Evolutionary conservation across 2,888 invertebrate genomes (phyloP).

Genomic region (Tanypteryx hageni): DNA sequence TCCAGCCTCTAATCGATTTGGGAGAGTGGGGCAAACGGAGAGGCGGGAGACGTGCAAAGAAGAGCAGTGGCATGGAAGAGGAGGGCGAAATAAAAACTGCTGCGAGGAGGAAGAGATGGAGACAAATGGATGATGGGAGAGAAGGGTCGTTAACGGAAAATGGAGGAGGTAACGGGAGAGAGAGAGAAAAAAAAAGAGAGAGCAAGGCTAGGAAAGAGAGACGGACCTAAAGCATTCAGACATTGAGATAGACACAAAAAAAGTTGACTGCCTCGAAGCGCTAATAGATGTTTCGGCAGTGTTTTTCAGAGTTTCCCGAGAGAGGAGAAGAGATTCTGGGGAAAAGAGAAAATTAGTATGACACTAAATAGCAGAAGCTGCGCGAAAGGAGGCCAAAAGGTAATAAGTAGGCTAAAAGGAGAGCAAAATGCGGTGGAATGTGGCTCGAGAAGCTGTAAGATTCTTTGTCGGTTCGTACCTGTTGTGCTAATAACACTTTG

Average conservation of each 20-base stretch:
- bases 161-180: not conserved
- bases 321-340: not conserved
- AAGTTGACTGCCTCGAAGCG: not conserved
- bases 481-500: no score
- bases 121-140: not conserved
- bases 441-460: not conserved
- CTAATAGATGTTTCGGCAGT: not conserved
- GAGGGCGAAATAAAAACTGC: no score
- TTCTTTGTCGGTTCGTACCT: not conserved
- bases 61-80: not conserved
- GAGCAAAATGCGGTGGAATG: not conserved
- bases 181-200: no score
- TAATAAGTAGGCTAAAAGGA: constrained; percentile 51
- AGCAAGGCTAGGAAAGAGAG: not conserved
- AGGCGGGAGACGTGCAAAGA: not conserved
- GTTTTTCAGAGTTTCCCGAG: not conserved
- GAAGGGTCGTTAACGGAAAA: not conserved
- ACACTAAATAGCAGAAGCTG: constrained; percentile 21
- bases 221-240: not conserved
- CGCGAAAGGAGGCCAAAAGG: constrained; percentile 51
- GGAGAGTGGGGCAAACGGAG: constrained; percentile 34
- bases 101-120: not conserved
- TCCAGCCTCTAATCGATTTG: constrained; percentile 22
- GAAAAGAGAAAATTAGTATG: constrained; percentile 50
- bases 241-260: not conserved